These are phyloP conservation scores for Drosophila nigromelanica DNA, from an alignment of 1,140 invertebrate genomes.

Conservation along the genomic window DNA sequence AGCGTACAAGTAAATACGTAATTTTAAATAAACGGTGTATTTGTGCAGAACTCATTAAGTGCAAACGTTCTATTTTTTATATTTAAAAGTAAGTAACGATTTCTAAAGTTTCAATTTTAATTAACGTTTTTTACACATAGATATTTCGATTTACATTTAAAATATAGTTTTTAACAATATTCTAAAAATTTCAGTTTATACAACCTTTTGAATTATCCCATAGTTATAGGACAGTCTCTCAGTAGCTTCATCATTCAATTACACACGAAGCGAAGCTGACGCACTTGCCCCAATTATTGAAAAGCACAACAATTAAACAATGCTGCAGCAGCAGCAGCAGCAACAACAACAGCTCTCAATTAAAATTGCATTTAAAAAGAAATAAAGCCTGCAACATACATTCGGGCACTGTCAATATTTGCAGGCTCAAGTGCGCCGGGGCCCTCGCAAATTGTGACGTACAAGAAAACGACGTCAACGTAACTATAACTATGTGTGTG, in stretches of 20 bases:
- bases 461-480: slow-evolving; percentile 31
- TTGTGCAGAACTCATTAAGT: background rate
- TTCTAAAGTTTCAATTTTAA: too few relatives aligned
- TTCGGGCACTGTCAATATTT: slow-evolving; percentile 61
- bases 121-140: too few relatives aligned
- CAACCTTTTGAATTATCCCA: background rate
- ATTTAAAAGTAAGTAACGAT: too few relatives aligned
- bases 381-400: slow-evolving; percentile 49
- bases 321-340: slow-evolving; percentile 10
- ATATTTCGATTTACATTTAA: too few relatives aligned
- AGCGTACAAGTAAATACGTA: background rate
- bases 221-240: background rate
- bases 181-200: too few relatives aligned
- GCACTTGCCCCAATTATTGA: slow-evolving; percentile 71
- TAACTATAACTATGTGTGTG: slow-evolving; percentile 45
- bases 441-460: slow-evolving; percentile 31
- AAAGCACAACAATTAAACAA: slow-evolving; percentile 27
- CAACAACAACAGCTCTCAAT: slow-evolving; percentile 61
- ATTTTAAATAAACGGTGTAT: background rate
- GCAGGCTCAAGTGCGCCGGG: slow-evolving; percentile 46
- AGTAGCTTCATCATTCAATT: slow-evolving; percentile 11
- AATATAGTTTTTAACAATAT: too few relatives aligned
- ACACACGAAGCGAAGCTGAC: slow-evolving; percentile 28
- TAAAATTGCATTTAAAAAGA: slow-evolving; percentile 61
- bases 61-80: too few relatives aligned